A percentile compares a stretch with the other conserved stretches of the same genome.
phyloP scores from a whole-genome alignment of 2,113 vertebrate species.

The Acanthisitta chloris region DNA sequence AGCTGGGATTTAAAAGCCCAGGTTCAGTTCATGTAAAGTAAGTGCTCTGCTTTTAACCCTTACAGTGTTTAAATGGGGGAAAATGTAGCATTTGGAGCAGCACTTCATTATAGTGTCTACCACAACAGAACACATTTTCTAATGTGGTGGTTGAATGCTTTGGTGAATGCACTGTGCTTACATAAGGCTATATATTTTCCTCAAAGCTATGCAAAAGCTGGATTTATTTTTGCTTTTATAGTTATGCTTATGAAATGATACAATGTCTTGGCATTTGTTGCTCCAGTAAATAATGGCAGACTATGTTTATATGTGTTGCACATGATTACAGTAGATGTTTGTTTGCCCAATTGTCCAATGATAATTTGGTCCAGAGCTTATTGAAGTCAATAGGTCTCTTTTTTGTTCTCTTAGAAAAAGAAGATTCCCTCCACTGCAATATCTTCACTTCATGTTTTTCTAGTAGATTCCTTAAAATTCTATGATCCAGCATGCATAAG shows the following conservation, averaged over 20 bases:
- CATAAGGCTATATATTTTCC: background rate
- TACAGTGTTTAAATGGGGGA: background rate
- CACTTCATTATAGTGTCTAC: background rate
- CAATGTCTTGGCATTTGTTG: background rate
- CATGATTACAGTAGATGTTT: background rate
- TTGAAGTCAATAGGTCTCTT: background rate
- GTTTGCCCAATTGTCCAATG: background rate
- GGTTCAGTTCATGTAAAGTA: slow-evolving; percentile 9
- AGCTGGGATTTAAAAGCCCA: slow-evolving; percentile 35
- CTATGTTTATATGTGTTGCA: background rate
- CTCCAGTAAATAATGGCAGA: background rate
- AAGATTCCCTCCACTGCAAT: background rate
- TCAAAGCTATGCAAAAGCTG: background rate
- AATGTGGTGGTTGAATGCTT: background rate
- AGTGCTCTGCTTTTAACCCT: slow-evolving; percentile 42
- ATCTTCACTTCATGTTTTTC: slow-evolving; percentile 38
- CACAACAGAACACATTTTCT: background rate
- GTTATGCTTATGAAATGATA: background rate
- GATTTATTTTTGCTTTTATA: background rate
- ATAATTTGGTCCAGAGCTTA: background rate
- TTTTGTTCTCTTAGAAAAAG: background rate
- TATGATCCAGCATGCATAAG: background rate
- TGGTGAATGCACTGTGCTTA: background rate
- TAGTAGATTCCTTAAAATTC: slow-evolving; percentile 32
- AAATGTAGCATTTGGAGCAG: background rate